Conservation (phyloP, 2,113 vertebrate genomes). For the Kobus ellipsiprymnus region DNA sequence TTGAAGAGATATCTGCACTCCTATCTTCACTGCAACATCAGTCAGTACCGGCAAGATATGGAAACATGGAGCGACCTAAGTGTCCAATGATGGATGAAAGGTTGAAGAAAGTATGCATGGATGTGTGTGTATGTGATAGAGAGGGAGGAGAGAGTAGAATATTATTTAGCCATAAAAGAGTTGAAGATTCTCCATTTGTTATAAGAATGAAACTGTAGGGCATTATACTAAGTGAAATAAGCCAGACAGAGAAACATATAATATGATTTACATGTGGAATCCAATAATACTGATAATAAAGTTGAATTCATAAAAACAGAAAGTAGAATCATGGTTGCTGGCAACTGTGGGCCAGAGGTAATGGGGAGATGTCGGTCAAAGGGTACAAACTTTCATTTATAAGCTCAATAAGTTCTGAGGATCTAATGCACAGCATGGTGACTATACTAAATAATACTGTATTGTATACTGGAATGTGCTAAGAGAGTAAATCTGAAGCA, state of each 20-base stretch:
- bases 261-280: not conserved
- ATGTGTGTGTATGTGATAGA: not conserved
- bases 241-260: not conserved
- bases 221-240: not conserved
- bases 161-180: not conserved
- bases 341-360: not conserved
- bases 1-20: not conserved
- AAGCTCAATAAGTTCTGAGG: not conserved
- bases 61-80: not conserved
- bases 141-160: not conserved
- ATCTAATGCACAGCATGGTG: not conserved
- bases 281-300: not conserved
- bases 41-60: not conserved
- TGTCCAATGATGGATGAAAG: not conserved
- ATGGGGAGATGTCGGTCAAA: not conserved
- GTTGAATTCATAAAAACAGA: not conserved
- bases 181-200: not conserved
- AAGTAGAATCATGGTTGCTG: not conserved
- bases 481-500: not conserved
- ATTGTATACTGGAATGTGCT: not conserved
- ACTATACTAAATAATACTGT: not conserved
- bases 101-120: not conserved
- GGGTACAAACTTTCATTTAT: not conserved
- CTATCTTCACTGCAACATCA: not conserved
- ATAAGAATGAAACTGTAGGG: not conserved